These are phyloP conservation scores for Hypselothyrea guttata DNA, from an alignment of 2,888 invertebrate species.

Conservation along the genomic window DNA sequence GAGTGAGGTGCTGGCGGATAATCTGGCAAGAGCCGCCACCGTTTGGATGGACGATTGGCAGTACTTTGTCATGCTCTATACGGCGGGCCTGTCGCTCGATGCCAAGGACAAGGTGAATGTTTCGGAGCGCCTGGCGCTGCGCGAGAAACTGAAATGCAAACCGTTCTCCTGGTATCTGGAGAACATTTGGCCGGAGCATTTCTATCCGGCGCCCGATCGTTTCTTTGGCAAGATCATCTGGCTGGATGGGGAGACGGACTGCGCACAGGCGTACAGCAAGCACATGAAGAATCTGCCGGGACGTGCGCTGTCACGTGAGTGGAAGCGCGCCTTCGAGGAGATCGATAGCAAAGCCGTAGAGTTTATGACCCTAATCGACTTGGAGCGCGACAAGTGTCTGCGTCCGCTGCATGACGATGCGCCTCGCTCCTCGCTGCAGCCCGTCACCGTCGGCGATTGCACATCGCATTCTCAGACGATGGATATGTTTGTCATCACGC, in stretches of 20 bases:
- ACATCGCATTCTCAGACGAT: constrained; percentile 74
- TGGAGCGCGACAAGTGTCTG: constrained; percentile 79
- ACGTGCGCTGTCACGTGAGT: constrained; percentile 68
- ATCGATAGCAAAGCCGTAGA: constrained; percentile 68
- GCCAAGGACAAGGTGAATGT: constrained; percentile 82
- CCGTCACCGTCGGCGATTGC: constrained; percentile 79
- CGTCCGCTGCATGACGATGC: constrained; percentile 68
- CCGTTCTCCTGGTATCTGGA: constrained; percentile 96
- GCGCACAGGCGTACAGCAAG: constrained; percentile 71
- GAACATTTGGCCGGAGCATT: constrained; percentile 97
- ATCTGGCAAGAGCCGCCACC: constrained; percentile 94
- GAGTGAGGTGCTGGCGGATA: constrained; percentile 89
- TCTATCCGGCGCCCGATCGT: constrained; percentile 92
- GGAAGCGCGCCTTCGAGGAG: constrained; percentile 74
- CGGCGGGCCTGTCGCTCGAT: constrained; percentile 84
- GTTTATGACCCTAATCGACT: constrained; percentile 69
- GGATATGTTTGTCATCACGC: constrained; percentile 88
- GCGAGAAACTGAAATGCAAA: constrained; percentile 90
- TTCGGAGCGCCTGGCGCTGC: constrained; percentile 86
- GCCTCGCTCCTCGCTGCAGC: constrained; percentile 62
- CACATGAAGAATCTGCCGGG: constrained; percentile 78
- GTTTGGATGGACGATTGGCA: constrained; percentile 99
- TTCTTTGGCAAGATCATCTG: constrained; percentile 93
- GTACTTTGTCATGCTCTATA: constrained; percentile 94
- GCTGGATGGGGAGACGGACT: constrained; percentile 77